Percentiles rank a stretch among this genome's conserved stretches.
These are phyloP conservation scores for Psix sp. DNA, from an alignment of 1,140 invertebrate species.

Conservation along the genomic window DNA sequence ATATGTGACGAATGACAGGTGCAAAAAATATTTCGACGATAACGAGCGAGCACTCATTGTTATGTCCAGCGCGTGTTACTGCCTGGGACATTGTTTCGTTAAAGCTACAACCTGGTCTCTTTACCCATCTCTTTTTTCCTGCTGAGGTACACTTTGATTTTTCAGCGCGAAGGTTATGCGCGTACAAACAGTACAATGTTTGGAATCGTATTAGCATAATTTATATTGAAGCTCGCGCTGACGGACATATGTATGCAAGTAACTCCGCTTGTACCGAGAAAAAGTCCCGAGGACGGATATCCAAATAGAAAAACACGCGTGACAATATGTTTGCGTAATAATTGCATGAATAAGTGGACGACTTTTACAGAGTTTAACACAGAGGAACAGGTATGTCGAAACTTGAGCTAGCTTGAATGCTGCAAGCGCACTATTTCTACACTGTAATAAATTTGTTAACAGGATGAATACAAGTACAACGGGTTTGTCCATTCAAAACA, in stretches of 20 bases:
- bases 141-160: constrained; percentile 13
- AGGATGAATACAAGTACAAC: no score
- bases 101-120: constrained; percentile 8
- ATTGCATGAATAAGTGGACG: constrained; percentile 26
- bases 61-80: constrained; percentile 40
- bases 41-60: constrained; percentile 46
- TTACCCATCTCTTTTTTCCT: background rate
- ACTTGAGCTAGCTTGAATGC: no score
- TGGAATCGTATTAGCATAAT: constrained; percentile 53
- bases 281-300: background rate
- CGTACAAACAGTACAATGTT: constrained; percentile 42
- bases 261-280: constrained; percentile 2
- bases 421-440: no score
- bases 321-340: constrained; percentile 52
- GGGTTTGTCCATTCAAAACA: no score
- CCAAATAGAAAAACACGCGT: constrained; percentile 19
- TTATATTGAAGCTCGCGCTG: constrained; percentile 29
- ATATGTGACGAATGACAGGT: constrained; percentile 46
- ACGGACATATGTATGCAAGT: constrained; percentile 47
- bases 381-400: constrained; percentile 1
- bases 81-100: constrained; percentile 36
- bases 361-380: background rate
- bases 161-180: constrained; percentile 33
- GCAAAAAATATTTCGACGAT: constrained; percentile 42
- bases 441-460: no score